Evolutionary conservation across 1,140 invertebrate species (phyloP).

Genomic region (Ips typographus): DNA sequence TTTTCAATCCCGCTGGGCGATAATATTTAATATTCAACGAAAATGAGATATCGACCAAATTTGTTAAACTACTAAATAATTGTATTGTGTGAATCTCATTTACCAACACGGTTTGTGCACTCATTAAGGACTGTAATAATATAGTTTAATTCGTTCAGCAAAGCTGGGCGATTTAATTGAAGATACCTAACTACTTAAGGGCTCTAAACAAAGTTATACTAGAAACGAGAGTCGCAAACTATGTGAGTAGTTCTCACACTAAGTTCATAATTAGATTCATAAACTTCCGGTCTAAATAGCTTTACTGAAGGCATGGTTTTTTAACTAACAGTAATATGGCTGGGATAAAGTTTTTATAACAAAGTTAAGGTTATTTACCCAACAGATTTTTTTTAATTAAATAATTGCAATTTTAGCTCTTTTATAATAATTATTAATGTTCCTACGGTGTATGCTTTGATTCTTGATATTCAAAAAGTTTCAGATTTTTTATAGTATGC

Average conservation of each 20-base stretch:
- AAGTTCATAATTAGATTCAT: conserved; percentile 5
- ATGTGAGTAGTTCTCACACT: neutral
- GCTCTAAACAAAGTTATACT: neutral
- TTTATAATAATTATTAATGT: too few species aligned
- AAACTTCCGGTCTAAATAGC: conserved; percentile 8
- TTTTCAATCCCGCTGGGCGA: neutral
- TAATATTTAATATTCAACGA: neutral
- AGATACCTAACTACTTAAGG: too few species aligned
- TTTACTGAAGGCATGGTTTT: neutral
- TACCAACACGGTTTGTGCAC: neutral
- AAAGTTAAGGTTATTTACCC: too few species aligned
- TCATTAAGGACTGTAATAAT: neutral
- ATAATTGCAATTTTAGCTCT: too few species aligned
- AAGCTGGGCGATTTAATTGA: neutral
- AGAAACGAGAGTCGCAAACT: neutral
- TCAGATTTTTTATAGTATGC: too few species aligned
- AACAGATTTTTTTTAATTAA: too few species aligned
- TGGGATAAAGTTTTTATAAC: too few species aligned
- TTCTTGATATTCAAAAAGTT: too few species aligned
- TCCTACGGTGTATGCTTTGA: too few species aligned
- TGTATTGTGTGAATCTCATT: neutral
- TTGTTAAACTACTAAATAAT: neutral
- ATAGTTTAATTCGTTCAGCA: neutral
- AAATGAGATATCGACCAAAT: neutral
- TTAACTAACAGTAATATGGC: neutral